Evolutionary conservation across 1,140 invertebrate genomes (phyloP).

Genomic region (Penaeus vannamei): DNA sequence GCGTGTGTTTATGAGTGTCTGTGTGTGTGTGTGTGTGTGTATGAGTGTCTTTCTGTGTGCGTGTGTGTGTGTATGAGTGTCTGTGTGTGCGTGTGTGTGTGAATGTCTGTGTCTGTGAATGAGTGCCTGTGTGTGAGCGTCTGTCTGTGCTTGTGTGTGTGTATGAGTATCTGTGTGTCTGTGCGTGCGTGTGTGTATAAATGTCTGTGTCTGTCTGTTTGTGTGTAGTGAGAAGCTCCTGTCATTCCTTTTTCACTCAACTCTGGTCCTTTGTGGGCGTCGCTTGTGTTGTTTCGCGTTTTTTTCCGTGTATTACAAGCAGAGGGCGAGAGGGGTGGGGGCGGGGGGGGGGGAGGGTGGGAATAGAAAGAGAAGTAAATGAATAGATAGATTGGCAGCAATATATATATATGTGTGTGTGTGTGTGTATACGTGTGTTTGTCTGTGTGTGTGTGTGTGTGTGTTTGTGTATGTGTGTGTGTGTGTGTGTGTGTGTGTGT

Average conservation of each 20-base stretch:
- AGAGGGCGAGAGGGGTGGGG: background rate
- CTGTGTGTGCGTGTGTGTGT: background rate
- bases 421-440: too few relatives aligned
- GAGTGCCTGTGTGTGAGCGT: background rate
- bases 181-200: background rate
- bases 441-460: too few relatives aligned
- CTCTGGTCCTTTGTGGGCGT: too few relatives aligned
- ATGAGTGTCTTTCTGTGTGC: background rate
- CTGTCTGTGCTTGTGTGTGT: background rate
- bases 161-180: background rate
- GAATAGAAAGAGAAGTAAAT: background rate
- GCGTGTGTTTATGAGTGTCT: too few relatives aligned
- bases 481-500: too few relatives aligned
- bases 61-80: background rate
- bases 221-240: background rate
- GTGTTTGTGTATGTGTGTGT: too few relatives aligned
- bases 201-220: background rate
- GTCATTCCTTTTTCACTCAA: background rate
- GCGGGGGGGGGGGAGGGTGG: background rate
- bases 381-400: background rate
- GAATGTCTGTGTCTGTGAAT: background rate
- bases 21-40: background rate
- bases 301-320: background rate
- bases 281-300: too few relatives aligned
- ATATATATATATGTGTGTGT: background rate